Evolutionary conservation across 2,797 vertebrate species (phyloP).

Genomic region (Vespertilio murinus): DNA sequence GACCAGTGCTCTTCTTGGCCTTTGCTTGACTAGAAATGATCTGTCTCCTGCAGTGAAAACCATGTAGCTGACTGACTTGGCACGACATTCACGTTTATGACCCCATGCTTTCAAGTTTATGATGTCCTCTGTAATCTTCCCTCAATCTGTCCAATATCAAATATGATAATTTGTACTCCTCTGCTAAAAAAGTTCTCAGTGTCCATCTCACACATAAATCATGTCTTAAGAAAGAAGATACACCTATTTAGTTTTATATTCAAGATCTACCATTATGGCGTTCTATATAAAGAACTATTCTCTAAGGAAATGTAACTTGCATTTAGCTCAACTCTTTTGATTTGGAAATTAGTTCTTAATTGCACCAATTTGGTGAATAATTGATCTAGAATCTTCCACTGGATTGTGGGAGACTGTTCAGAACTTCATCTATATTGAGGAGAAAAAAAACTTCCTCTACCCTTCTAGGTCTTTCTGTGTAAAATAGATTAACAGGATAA

Average conservation of each 20-base stretch:
- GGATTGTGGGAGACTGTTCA: not conserved
- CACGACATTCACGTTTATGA: not conserved
- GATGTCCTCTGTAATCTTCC: not conserved
- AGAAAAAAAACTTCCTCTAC: not conserved
- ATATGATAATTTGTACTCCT: not conserved
- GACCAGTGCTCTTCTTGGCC: constrained; percentile 20
- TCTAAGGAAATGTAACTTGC: not conserved
- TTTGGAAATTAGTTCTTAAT: not conserved
- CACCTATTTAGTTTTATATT: not conserved
- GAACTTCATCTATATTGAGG: not conserved
- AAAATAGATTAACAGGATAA: not conserved
- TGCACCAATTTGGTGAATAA: not conserved
- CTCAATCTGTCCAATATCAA: not conserved
- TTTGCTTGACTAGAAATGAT: not conserved
- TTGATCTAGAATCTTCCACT: not conserved
- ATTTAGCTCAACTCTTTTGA: not conserved
- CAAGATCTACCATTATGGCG: not conserved
- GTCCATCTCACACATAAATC: not conserved
- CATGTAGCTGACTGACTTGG: not conserved
- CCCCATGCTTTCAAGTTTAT: not conserved
- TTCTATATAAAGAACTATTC: not conserved
- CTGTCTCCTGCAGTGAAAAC: not conserved
- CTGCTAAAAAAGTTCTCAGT: not conserved
- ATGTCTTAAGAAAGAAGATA: not conserved
- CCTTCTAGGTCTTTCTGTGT: not conserved